These are phyloP conservation scores for Torymus texanus DNA, from an alignment of 2,888 invertebrate genomes.

Conservation along the genomic window DNA sequence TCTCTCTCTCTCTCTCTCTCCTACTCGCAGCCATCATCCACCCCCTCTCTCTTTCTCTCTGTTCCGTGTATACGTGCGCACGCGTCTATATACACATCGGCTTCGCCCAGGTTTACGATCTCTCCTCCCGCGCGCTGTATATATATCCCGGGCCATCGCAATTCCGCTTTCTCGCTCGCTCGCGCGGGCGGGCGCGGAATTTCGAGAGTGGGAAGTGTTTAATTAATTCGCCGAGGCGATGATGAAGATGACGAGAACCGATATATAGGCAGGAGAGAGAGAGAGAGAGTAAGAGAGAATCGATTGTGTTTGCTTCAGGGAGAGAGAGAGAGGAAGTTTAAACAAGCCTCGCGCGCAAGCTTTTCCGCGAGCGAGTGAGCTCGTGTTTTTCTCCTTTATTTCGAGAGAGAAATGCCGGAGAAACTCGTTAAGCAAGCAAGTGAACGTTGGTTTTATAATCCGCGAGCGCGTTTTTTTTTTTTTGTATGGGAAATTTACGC, in stretches of 20 bases:
- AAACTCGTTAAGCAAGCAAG: neutral
- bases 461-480: too few relatives aligned
- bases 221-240: conserved; percentile 54
- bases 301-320: conserved; percentile 30
- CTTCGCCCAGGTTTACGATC: conserved; percentile 58
- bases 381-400: conserved; percentile 2
- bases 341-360: conserved; percentile 1
- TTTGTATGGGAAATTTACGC: conserved; percentile 12
- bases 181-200: conserved; percentile 28
- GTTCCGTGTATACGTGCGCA: neutral
- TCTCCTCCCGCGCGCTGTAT: conserved; percentile 31
- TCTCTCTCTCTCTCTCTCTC: conserved; percentile 39
- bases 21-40: conserved; percentile 38
- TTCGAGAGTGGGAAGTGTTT: conserved; percentile 50
- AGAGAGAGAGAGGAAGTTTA: conserved; percentile 17
- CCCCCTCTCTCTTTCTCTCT: conserved; percentile 14
- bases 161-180: conserved; percentile 25
- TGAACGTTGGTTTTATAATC: neutral
- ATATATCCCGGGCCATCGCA: conserved; percentile 46
- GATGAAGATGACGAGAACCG: conserved; percentile 54
- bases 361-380: neutral
- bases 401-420: neutral
- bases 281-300: conserved; percentile 14
- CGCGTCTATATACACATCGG: neutral
- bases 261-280: conserved; percentile 19